Base-by-base conservation (phyloP, 2,113 vertebrate genomes). In the Tretioscincus oriximinensis region DNA sequence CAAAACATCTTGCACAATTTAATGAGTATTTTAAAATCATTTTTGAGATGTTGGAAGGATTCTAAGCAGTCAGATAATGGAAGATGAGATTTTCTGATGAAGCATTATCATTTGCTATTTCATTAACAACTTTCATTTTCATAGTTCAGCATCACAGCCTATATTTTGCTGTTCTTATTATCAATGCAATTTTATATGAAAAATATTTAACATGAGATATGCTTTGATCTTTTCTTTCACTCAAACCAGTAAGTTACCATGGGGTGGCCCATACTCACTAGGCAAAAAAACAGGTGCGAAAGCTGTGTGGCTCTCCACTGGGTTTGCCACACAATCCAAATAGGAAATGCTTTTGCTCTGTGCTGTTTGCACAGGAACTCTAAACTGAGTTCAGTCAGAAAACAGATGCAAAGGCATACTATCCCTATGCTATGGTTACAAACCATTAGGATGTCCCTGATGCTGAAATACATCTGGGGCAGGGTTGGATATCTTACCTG, bases 51-150 rank as follows among this genome's bases (percentile, higher is more conserved):
- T 47, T 54, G 49, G 64, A 68, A 85, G 74, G 75, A 77, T 83
- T 80, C 77, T 83, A 78, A 85, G 83, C 85, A 84, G 81, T 82
- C 87, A 61, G 41, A 73, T 68, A 45, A 21, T 26, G 35, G 41
- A 29, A 73, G 26, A 31, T 35, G 51, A 10, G 69, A 18, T 20
- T 35, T 78, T 68, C 29, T 20, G n/a, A 65, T 26, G 29, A 58
- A n/a, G 68, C 28, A 68, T 81, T 0, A 1, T 49, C 86, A 84
- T 79, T 60, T 70, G 45, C 51, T 73, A 65, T 80, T 73, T 66
- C 24, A 73, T 64, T 20, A 71, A 58, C 22, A 29, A 1, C 20
- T 63, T 45, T 61, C 41, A 41, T 49, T 63, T 12, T 72, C 58
- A 64, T 29, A 31, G 41, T 60, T 21, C 61, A 64, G 31, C 29